Percentiles rank a stretch among this genome's conserved stretches.
phyloP scores from a whole-genome alignment of 2,797 vertebrate genomes.

The Lophius americanus region DNA sequence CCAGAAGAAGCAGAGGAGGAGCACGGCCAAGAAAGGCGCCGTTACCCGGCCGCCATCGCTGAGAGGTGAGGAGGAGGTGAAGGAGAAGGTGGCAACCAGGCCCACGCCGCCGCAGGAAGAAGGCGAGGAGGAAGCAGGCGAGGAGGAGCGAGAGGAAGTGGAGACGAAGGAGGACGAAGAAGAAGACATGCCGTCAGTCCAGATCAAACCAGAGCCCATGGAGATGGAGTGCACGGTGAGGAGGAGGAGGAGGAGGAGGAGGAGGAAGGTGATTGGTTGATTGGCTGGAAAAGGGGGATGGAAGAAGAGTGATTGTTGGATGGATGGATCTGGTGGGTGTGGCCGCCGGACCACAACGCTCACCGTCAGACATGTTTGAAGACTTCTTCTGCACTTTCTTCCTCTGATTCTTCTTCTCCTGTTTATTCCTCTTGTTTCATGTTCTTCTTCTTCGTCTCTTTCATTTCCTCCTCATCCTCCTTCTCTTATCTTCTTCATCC shows the following conservation, averaged over 20 bases:
- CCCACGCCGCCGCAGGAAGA: slow-evolving; percentile 29
- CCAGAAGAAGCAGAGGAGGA: slow-evolving; percentile 73
- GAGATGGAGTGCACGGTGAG: slow-evolving; percentile 85
- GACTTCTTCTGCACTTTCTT: too few relatives aligned
- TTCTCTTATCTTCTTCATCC: too few relatives aligned
- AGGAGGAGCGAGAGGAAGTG: slow-evolving; percentile 45
- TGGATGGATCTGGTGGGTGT: slow-evolving; percentile 17
- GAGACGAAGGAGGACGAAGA: slow-evolving; percentile 20
- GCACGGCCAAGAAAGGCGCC: slow-evolving; percentile 60
- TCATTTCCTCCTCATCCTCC: too few relatives aligned
- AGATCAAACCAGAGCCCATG: slow-evolving; percentile 84
- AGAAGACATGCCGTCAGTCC: slow-evolving; percentile 80
- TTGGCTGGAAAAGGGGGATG: slow-evolving; percentile 16
- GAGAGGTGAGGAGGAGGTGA: slow-evolving; percentile 48
- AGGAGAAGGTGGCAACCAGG: slow-evolving; percentile 52
- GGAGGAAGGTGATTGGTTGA: slow-evolving; percentile 15
- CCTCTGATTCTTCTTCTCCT: too few relatives aligned
- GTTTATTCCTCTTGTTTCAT: too few relatives aligned
- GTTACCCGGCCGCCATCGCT: slow-evolving; percentile 33
- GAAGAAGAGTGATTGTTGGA: not conserved
- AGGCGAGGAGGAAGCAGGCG: slow-evolving; percentile 50
- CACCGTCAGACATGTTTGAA: too few relatives aligned
- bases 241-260: not conserved
- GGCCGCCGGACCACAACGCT: not conserved
- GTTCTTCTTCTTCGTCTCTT: too few relatives aligned